Evolutionary conservation across 2,113 vertebrate genomes (phyloP).

Genomic region (Onychorhynchus coronatus): DNA sequence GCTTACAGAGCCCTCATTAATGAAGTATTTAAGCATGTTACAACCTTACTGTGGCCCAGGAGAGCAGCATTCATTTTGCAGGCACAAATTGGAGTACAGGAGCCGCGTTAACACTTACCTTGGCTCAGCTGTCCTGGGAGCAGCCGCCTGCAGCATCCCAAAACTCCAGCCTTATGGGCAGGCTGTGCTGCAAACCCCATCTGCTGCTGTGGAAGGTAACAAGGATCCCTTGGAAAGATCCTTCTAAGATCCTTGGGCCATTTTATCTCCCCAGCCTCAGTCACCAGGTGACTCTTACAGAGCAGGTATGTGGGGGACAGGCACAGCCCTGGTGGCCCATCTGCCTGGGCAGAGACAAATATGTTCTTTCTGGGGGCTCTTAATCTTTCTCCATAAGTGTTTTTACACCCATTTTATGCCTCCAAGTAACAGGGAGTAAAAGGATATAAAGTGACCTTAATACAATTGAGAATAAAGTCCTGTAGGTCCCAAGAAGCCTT

Average conservation of each 20-base stretch:
- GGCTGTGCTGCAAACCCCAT: background rate
- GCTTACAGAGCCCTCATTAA: conserved; percentile 35
- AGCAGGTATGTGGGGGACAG: background rate
- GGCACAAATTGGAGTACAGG: background rate
- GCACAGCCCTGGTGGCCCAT: background rate
- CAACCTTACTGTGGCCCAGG: conserved; percentile 6
- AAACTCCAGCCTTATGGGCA: background rate
- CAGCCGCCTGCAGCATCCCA: background rate
- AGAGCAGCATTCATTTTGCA: background rate
- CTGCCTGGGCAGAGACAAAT: background rate
- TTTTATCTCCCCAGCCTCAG: background rate
- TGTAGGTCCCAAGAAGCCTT: background rate
- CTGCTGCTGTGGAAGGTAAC: background rate
- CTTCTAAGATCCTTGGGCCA: background rate
- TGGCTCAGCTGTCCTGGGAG: background rate
- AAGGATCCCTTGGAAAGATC: background rate
- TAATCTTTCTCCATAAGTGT: background rate
- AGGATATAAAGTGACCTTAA: background rate
- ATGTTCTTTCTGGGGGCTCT: background rate
- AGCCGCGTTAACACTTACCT: background rate
- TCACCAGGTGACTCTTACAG: background rate
- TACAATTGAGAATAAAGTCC: background rate
- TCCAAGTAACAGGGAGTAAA: background rate
- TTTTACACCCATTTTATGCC: background rate
- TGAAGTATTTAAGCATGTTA: conserved; percentile 33